Evolutionary conservation across 2,797 vertebrate species (phyloP), one percentile per base, ranked within the genome.

Genomic region (Clamator glandarius): DNA sequence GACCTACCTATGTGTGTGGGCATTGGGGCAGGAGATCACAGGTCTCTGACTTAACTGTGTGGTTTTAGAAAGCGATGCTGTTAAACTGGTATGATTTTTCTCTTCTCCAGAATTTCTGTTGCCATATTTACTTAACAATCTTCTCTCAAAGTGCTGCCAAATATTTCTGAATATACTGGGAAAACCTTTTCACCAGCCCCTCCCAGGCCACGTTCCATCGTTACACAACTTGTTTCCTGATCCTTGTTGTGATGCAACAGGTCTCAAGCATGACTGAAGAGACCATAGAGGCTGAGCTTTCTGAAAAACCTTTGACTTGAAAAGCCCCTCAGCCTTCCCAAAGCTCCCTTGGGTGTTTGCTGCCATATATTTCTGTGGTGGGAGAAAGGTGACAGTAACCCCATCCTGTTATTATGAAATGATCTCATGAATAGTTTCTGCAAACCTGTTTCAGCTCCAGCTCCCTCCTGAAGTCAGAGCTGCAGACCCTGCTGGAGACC

Each of bases 131-230:
- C 54, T 82, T 61, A 48, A 4, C 6, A 14, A 19, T 33, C 20
- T 88, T 58, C 48, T 91, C 36, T 82, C 23, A 57, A 39, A 63
- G 39, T 24, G 41, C 78, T 93, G 74, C 81, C 90, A 92, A 48
- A 6, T 72, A 64, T 36, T 73, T 90, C 33, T 70, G 46, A 61
- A 15, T 15, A 9, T 39, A 6, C n/a, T 73, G 36, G n/a, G 75
- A 58, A 80, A 61, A 31, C 35, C 9, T 73, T 79, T 75, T 26
- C 29, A 42, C 44, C 42, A 58, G 57, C 35, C 36, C 57, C 75
- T 92, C 78, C 84, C 78, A 52, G 68, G 46, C 64, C 51, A 33
- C 0, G 1, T 59, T 75, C 28, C 15, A 2, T n/a, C 3, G 0
- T 94, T 92, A 42, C 2, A 0, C 92, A 89, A 73, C 69, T 91